Base-by-base conservation (phyloP, 2,888 invertebrate species). In the Ectropis crepuscularia region DNA sequence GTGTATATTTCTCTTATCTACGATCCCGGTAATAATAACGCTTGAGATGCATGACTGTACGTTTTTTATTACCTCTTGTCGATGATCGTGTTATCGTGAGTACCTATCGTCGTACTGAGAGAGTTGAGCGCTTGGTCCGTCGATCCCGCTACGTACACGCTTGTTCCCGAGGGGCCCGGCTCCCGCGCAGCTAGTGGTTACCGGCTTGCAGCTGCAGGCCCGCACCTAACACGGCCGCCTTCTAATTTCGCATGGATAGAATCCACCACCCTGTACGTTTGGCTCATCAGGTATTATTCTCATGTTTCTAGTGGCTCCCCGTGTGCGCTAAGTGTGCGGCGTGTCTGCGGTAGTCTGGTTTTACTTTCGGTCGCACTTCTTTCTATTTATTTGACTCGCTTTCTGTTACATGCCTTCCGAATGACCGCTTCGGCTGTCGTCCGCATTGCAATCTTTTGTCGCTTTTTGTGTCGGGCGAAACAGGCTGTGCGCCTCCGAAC, bases 1-100 rank as follows among this genome's bases (percentile, higher is more conserved):
- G 92, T 92, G 92, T 92, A 91, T 90, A 91, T 92, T 91, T 92
- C 91, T 92, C 92, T 89, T 91, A 88, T 87, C 90, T 90, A 89
- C 89, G 93, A 95, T 95, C 95, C 95, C 95, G 96, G 95, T 96
- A 96, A 96, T 96, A 96, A 96, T 96, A 96, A 96, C 96, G 96
- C 96, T 96, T 96, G 94, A 95, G 86, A 95, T 96, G 96, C 96
- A 96, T 96, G 96, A 95, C 95, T 95, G 95, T 96, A 96, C 95
- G 96, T 96, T 96, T 96, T 90, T 93, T 92, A 91, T 92, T 92
- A 92, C 90, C 90, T 92, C 89, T 89, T 89, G 88, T 90, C 87
- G 86, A 88, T 87, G 66, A 89, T 88, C 90, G 88, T 90, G 63
- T 82, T 81, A 81, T 84, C 90, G 89, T 85, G 87, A 87, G 83